These are phyloP conservation scores for Myoxocephalus aenaeus DNA, from an alignment of 2,797 vertebrate genomes.

Conservation along the genomic window DNA sequence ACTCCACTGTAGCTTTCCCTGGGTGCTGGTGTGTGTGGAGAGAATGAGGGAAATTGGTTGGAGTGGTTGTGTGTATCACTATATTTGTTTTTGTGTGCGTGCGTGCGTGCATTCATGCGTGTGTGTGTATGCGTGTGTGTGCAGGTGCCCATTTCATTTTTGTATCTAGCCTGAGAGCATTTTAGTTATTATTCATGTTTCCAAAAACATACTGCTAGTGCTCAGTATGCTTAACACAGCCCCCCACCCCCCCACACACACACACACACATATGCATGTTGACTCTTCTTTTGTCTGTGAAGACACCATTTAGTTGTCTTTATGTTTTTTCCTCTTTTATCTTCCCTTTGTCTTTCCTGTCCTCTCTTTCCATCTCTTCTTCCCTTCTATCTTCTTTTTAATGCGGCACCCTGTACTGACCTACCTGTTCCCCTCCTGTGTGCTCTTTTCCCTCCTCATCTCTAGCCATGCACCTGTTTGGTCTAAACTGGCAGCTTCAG, in stretches of 20 bases:
- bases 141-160: conserved; percentile 1
- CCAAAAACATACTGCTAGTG: neutral
- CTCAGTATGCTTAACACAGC: conserved; percentile 1
- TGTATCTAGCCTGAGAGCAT: neutral
- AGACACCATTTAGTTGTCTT: neutral
- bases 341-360: neutral
- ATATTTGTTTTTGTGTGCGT: conserved; percentile 5
- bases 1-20: conserved; percentile 20
- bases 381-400: neutral
- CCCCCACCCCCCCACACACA: too few species aligned
- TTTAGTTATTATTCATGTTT: conserved; percentile 16
- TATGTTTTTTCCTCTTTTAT: neutral
- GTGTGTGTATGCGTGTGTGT: conserved; percentile 6
- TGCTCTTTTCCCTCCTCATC: neutral
- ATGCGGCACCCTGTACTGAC: neutral
- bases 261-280: neutral
- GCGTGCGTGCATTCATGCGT: neutral
- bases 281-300: neutral
- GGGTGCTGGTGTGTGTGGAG: neutral
- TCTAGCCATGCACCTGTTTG: conserved; percentile 97
- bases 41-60: neutral
- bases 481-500: conserved; percentile 98
- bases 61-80: conserved; percentile 5
- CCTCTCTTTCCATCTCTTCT: neutral
- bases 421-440: neutral